Conservation (phyloP, 2,888 invertebrate genomes). For the Laspeyria flexula region DNA sequence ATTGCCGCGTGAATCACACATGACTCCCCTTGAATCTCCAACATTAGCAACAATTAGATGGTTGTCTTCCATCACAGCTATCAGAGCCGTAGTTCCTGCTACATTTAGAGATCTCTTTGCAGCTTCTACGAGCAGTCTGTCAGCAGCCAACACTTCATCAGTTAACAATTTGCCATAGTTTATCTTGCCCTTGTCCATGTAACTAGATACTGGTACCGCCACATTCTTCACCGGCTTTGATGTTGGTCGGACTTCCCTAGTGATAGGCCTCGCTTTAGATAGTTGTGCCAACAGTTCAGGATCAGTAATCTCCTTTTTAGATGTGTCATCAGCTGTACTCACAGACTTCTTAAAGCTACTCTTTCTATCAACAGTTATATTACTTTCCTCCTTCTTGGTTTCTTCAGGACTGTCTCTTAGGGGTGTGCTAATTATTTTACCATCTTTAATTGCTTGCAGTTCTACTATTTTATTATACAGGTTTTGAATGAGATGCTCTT, state of each 20-base stretch:
- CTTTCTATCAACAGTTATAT: constrained; percentile 80
- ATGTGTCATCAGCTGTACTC: constrained; percentile 87
- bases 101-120: constrained; percentile 92
- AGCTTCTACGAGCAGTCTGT: constrained; percentile 92
- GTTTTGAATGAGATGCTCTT: constrained; percentile 94
- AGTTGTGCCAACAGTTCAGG: constrained; percentile 88
- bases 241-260: constrained; percentile 86
- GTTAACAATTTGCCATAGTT: constrained; percentile 93
- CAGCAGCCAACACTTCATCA: constrained; percentile 95
- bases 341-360: constrained; percentile 89
- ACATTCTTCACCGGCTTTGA: constrained; percentile 77
- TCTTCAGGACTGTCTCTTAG: constrained; percentile 68
- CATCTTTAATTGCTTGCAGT: constrained; percentile 89
- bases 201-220: constrained; percentile 85
- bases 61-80: constrained; percentile 94
- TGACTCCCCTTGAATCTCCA: constrained; percentile 98
- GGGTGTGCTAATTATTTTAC: constrained; percentile 73
- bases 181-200: constrained; percentile 91
- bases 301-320: constrained; percentile 88
- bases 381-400: constrained; percentile 74
- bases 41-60: constrained; percentile 97
- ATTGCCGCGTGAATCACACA: constrained; percentile 96
- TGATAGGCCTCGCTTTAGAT: constrained; percentile 86
- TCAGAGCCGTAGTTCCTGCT: constrained; percentile 96
- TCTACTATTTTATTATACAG: constrained; percentile 91